These are phyloP conservation scores for Cetonia aurata DNA, from an alignment of 2,888 invertebrate species.

Conservation along the genomic window DNA sequence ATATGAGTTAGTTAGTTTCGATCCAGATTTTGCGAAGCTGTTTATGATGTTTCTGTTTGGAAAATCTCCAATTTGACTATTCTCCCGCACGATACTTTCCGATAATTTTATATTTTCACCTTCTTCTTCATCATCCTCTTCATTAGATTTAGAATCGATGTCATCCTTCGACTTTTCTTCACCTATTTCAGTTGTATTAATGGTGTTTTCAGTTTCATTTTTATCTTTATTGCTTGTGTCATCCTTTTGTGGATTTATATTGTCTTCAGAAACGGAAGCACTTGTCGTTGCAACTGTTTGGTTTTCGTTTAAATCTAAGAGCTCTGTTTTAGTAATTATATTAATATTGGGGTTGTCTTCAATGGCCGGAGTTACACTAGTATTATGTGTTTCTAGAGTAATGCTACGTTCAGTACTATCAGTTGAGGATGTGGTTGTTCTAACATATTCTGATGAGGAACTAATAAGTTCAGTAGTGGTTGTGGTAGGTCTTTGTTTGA, in stretches of 20 bases:
- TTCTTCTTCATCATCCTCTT: conserved; percentile 55
- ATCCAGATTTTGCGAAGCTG: conserved; percentile 44
- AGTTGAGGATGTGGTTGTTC: background rate
- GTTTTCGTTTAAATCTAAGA: conserved; percentile 26
- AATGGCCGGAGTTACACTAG: background rate
- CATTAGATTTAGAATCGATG: conserved; percentile 52
- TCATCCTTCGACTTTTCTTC: conserved; percentile 51
- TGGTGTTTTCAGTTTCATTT: conserved; percentile 18
- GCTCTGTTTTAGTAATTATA: conserved; percentile 38
- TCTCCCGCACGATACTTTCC: conserved; percentile 65
- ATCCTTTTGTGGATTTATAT: conserved; percentile 32
- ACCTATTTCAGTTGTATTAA: conserved; percentile 14
- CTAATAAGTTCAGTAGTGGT: background rate
- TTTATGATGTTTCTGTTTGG: conserved; percentile 50
- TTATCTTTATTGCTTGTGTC: background rate
- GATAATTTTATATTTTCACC: conserved; percentile 66
- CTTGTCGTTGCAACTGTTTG: conserved; percentile 19
- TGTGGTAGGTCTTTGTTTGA: conserved; percentile 15
- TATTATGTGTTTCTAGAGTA: background rate
- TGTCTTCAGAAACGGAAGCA: conserved; percentile 11
- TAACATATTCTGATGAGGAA: conserved; percentile 2
- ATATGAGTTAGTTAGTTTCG: conserved; percentile 27
- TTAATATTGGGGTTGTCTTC: conserved; percentile 36
- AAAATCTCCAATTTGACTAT: conserved; percentile 59
- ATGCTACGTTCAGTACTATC: background rate